Percentiles rank a stretch among this genome's conserved stretches.
These are phyloP conservation scores for Latrodectus hesperus DNA, from an alignment of 2,888 invertebrate species.

Conservation along the genomic window DNA sequence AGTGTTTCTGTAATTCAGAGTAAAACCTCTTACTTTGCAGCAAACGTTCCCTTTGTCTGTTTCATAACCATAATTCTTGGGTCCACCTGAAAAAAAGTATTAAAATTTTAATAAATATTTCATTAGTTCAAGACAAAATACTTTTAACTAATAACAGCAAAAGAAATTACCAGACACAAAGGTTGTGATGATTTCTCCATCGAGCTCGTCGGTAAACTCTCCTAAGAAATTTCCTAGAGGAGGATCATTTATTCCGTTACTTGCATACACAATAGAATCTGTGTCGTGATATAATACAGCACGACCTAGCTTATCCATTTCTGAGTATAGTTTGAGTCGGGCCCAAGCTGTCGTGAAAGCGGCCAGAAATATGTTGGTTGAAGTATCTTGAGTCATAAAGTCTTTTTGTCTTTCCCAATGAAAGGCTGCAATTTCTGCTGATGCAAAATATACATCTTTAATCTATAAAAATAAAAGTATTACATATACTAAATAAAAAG, in stretches of 20 bases:
- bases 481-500: too few species aligned
- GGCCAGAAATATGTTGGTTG: too few species aligned
- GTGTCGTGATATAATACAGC: slow-evolving; percentile 27
- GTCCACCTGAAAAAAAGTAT: neutral
- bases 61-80: neutral
- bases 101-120: too few species aligned
- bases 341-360: slow-evolving; percentile 34
- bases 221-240: too few species aligned
- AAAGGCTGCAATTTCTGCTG: slow-evolving; percentile 4
- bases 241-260: too few species aligned
- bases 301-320: slow-evolving; percentile 2
- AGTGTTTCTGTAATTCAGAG: neutral
- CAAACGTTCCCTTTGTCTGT: neutral
- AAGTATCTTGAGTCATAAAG: neutral
- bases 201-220: too few species aligned
- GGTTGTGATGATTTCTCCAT: too few species aligned
- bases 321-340: slow-evolving; percentile 4
- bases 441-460: slow-evolving; percentile 11
- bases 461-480: too few species aligned
- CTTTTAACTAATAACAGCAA: too few species aligned
- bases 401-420: neutral
- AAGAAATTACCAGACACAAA: too few species aligned
- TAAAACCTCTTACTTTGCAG: neutral
- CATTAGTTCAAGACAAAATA: too few species aligned
- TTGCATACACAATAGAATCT: slow-evolving; percentile 17